A percentile compares a stretch with the other conserved stretches of the same genome.
These are phyloP conservation scores for Microctenopoma steveboyesi DNA, from an alignment of 2,797 vertebrate species.

Conservation along the genomic window DNA sequence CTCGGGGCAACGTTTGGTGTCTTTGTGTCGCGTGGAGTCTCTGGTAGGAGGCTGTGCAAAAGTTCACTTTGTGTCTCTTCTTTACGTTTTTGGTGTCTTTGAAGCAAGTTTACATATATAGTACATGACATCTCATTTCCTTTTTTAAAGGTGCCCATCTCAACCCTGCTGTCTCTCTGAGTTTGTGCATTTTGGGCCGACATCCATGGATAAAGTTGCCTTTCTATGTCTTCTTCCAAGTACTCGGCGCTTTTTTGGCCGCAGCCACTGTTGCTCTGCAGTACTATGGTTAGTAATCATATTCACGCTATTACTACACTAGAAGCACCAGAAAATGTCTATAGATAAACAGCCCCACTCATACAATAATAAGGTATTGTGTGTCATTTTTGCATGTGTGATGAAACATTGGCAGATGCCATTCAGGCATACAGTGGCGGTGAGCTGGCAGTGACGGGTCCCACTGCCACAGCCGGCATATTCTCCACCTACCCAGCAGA, in stretches of 20 bases:
- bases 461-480: conserved; percentile 79
- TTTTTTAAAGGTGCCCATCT: conserved; percentile 88
- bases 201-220: conserved; percentile 85
- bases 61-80: background rate
- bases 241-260: conserved; percentile 88
- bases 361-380: background rate
- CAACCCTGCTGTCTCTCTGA: conserved; percentile 89
- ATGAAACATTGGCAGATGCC: conserved; percentile 79
- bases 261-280: conserved; percentile 83
- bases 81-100: no score
- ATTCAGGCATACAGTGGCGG: conserved; percentile 79
- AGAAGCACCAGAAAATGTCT: no score
- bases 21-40: conserved; percentile 80
- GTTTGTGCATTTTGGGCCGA: conserved; percentile 85
- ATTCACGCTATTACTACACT: no score
- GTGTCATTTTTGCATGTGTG: background rate
- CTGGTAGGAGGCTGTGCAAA: conserved; percentile 65
- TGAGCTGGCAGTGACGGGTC: conserved; percentile 73
- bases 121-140: background rate
- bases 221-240: conserved; percentile 86
- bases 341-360: no score
- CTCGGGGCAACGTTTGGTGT: conserved; percentile 82
- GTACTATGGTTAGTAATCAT: conserved; percentile 83
- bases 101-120: no score
- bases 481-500: conserved; percentile 84